Conservation (phyloP, 2,797 vertebrate species). For the Microhierax caerulescens region DNA sequence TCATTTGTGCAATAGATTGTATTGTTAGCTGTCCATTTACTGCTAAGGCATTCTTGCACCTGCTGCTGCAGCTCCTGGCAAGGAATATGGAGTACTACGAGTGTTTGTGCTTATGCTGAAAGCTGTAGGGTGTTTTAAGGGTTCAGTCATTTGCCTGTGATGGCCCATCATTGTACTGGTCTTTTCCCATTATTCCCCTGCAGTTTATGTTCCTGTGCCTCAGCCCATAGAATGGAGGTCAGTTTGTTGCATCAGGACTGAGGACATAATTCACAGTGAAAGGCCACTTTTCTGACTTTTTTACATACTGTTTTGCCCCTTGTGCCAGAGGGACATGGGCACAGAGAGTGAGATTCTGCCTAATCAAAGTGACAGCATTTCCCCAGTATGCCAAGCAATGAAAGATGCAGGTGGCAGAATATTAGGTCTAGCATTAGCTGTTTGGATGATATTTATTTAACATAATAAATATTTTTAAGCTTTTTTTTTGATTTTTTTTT, state of each 20-base stretch:
- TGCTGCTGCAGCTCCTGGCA: neutral
- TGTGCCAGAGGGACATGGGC: neutral
- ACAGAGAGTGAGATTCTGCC: neutral
- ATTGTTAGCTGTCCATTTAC: neutral
- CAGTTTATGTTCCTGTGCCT: neutral
- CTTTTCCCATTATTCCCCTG: neutral
- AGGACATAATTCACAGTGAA: neutral
- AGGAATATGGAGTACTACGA: neutral
- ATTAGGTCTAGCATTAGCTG: neutral
- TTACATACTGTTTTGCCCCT: neutral
- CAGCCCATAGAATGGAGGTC: neutral
- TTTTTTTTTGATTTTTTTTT: accelerated
- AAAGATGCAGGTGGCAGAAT: neutral
- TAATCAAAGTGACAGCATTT: neutral
- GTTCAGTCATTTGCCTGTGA: neutral
- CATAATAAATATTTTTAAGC: neutral
- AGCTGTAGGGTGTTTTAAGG: neutral
- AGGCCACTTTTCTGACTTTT: neutral
- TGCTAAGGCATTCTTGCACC: neutral
- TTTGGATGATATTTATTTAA: neutral
- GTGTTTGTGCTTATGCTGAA: neutral
- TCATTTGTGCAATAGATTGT: neutral
- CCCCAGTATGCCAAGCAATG: no score
- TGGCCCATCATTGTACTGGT: neutral
- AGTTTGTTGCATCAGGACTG: neutral